Conservation (phyloP, 2,888 invertebrate genomes). For the Mamestra brassicae region DNA sequence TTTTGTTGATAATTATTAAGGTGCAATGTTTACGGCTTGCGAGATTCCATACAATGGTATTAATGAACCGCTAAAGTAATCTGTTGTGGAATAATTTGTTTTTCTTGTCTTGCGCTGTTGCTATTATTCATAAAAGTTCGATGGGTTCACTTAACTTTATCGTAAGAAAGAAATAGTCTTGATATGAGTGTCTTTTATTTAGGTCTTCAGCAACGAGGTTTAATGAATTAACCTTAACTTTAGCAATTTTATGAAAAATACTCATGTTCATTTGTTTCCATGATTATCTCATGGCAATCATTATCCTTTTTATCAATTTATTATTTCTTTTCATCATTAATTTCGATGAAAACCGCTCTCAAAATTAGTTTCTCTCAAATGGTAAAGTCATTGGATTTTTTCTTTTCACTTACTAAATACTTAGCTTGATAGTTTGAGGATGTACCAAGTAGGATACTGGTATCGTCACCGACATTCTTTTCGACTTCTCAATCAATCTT, state of each 20-base stretch:
- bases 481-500: conserved; percentile 15
- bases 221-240: neutral
- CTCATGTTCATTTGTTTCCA: no score
- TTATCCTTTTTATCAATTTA: no score
- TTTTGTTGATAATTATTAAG: conserved; percentile 80
- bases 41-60: conserved; percentile 81
- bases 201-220: neutral
- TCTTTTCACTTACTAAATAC: neutral
- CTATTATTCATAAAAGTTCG: conserved; percentile 30
- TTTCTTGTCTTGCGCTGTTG: conserved; percentile 44
- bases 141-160: conserved; percentile 15
- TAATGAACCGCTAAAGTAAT: conserved; percentile 79
- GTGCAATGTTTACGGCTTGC: conserved; percentile 76
- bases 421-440: neutral
- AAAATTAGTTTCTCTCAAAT: no score
- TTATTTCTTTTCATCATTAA: no score
- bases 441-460: conserved; percentile 11
- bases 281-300: no score
- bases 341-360: no score
- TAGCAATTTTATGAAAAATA: no score
- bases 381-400: neutral
- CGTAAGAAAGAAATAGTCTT: neutral
- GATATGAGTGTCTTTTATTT: neutral
- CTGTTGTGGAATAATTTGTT: conserved; percentile 64
- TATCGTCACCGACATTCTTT: conserved; percentile 63